Evolutionary conservation across 2,888 invertebrate species (phyloP).

Genomic region (Maniola hyperantus): DNA sequence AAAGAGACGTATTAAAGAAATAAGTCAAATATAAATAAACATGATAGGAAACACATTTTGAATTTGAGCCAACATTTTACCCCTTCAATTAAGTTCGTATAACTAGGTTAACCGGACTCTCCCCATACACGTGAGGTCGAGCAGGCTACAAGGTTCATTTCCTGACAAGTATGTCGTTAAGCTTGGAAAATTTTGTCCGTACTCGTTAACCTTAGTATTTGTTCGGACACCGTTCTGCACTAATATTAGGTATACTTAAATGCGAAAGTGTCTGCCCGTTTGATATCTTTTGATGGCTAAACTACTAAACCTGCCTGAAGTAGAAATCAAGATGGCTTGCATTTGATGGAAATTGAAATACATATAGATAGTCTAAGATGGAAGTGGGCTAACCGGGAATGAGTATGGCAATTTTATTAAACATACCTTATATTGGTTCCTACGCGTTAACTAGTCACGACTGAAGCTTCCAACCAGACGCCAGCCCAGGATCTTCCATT

Average conservation of each 20-base stretch:
- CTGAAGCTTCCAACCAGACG: too few relatives aligned
- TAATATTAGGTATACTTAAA: not conserved
- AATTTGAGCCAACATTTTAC: constrained; percentile 8
- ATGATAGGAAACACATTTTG: not conserved
- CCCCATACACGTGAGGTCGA: constrained; percentile 14
- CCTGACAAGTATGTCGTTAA: constrained; percentile 31
- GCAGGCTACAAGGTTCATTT: constrained; percentile 29
- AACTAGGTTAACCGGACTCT: constrained; percentile 22
- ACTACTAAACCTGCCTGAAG: not conserved
- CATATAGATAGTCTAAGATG: too few relatives aligned
- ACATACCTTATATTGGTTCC: too few relatives aligned
- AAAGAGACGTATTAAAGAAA: too few relatives aligned
- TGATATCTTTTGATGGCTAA: too few relatives aligned
- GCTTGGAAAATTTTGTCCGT: constrained; percentile 32
- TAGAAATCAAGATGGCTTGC: too few relatives aligned
- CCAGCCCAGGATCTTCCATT: too few relatives aligned
- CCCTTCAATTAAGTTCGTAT: constrained; percentile 18
- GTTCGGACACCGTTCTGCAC: constrained; percentile 8
- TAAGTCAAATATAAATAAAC: not conserved
- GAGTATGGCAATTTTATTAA: too few relatives aligned
- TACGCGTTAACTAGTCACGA: too few relatives aligned
- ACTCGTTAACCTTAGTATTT: constrained; percentile 28
- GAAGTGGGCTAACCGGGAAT: too few relatives aligned
- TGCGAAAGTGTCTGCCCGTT: too few relatives aligned
- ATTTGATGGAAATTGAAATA: too few relatives aligned